These are phyloP conservation scores for Brachirus orientalis DNA, from an alignment of 2,113 vertebrate species.

Conservation along the genomic window DNA sequence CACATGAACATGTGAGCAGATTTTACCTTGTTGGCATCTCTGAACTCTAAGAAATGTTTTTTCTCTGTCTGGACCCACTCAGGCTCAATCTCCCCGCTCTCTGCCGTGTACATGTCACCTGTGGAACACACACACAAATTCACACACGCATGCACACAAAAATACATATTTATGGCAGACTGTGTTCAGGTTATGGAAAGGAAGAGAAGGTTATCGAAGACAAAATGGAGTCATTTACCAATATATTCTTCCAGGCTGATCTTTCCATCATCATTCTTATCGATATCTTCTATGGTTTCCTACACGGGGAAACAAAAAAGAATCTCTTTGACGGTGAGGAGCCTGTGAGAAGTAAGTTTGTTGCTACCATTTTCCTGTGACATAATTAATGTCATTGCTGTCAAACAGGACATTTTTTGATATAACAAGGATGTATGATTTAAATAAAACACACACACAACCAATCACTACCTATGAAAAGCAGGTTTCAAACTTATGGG, in stretches of 20 bases:
- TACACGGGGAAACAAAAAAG: slow-evolving; percentile 45
- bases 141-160: background rate
- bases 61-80: slow-evolving; percentile 89
- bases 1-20: background rate
- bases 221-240: slow-evolving; percentile 69
- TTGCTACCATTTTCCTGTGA: too few species aligned
- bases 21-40: slow-evolving; percentile 86
- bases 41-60: slow-evolving; percentile 88
- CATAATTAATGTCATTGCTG: too few species aligned
- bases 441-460: too few species aligned
- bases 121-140: slow-evolving; percentile 12
- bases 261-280: slow-evolving; percentile 88
- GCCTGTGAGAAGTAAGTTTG: too few species aligned
- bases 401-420: too few species aligned
- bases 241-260: slow-evolving; percentile 88
- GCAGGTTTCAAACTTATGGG: too few species aligned
- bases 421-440: too few species aligned
- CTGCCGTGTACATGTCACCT: slow-evolving; percentile 88
- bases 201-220: background rate
- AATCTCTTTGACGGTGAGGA: too few species aligned
- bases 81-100: slow-evolving; percentile 83
- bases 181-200: background rate
- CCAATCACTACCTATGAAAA: too few species aligned
- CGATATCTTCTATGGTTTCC: slow-evolving; percentile 93
- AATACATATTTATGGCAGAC: too few species aligned